phyloP scores from a whole-genome alignment of 2,888 invertebrate genomes.

The Xestia sexstrigata region DNA sequence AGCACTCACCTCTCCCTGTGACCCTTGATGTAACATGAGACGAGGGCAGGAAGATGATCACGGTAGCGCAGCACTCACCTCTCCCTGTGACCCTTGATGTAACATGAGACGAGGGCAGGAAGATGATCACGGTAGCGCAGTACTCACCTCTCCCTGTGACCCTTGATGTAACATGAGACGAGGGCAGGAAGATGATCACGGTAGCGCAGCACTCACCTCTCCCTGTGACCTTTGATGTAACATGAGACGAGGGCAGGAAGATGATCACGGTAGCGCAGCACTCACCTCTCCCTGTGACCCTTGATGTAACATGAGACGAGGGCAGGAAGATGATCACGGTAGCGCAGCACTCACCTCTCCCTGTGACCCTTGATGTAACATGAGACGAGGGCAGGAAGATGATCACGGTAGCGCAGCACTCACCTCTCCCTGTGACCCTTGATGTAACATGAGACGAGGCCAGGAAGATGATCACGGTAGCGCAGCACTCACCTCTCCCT shows the following conservation, averaged over 20 bases:
- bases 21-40: constrained; percentile 94
- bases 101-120: too few relatives aligned
- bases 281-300: constrained; percentile 93
- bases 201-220: constrained; percentile 84
- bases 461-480: neutral
- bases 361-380: constrained; percentile 94
- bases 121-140: neutral
- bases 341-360: constrained; percentile 88
- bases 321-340: neutral
- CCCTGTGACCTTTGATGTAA: constrained; percentile 94
- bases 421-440: constrained; percentile 94
- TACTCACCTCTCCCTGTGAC: constrained; percentile 92
- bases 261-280: neutral
- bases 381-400: too few relatives aligned
- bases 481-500: constrained; percentile 90
- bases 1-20: constrained; percentile 92
- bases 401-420: neutral
- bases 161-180: too few relatives aligned
- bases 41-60: too few relatives aligned
- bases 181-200: too few relatives aligned
- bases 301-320: too few relatives aligned
- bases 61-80: constrained; percentile 76
- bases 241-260: too few relatives aligned
- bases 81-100: constrained; percentile 95
- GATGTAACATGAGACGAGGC: too few relatives aligned